Percentiles rank a stretch among this genome's conserved stretches.
phyloP scores from a whole-genome alignment of 1,140 invertebrate genomes.

The Dufourea novaeangliae region DNA sequence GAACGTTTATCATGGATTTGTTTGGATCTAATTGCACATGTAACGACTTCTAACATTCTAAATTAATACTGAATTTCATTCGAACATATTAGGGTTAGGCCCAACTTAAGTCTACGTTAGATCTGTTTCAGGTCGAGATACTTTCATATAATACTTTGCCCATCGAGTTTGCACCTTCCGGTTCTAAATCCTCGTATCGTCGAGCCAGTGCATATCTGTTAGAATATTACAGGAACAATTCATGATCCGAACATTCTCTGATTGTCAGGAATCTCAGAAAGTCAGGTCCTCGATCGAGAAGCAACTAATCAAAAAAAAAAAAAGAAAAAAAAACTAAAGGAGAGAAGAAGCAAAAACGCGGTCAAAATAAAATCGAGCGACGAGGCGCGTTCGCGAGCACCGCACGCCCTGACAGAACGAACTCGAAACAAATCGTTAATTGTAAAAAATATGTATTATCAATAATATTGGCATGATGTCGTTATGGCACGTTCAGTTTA shows the following conservation, averaged over 20 bases:
- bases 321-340: no score
- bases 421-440: constrained; percentile 68
- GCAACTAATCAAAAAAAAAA: constrained; percentile 19
- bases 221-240: neutral
- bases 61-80: no score
- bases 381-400: neutral
- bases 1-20: no score
- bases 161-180: no score
- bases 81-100: no score
- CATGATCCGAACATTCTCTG: neutral
- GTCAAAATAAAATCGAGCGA: constrained; percentile 18
- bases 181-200: no score
- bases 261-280: neutral
- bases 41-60: no score
- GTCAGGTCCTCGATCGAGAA: constrained; percentile 33
- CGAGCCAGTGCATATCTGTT: no score
- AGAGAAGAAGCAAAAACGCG: constrained; percentile 28
- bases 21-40: no score
- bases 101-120: no score
- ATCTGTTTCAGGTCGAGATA: no score
- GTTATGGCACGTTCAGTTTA: constrained; percentile 79
- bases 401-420: constrained; percentile 65
- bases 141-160: no score
- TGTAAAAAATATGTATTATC: constrained; percentile 77
- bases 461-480: constrained; percentile 80